phyloP scores from a whole-genome alignment of 2,888 invertebrate species.

The Aelia acuminata region DNA sequence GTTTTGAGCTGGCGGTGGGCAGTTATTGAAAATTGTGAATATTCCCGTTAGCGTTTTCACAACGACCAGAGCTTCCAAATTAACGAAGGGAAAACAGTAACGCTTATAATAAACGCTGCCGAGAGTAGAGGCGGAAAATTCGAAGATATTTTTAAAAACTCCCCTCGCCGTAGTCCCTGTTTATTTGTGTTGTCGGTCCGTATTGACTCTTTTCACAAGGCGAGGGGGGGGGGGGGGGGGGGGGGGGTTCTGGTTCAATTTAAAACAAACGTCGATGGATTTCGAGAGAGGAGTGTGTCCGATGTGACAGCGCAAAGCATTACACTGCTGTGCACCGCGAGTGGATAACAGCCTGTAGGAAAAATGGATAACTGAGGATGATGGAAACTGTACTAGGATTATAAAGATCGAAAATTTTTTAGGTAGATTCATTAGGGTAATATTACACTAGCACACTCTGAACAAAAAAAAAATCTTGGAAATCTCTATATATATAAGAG shows the following conservation, averaged over 20 bases:
- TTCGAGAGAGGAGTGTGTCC: not conserved
- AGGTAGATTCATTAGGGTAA: too few species aligned
- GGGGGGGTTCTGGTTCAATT: not conserved
- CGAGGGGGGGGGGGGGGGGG: not conserved
- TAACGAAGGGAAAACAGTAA: slow-evolving; percentile 29
- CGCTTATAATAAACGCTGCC: slow-evolving; percentile 36
- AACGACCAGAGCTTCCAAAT: slow-evolving; percentile 1
- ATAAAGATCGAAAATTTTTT: too few species aligned
- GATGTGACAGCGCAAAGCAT: not conserved
- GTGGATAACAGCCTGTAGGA: not conserved
- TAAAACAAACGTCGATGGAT: slow-evolving; percentile 45
- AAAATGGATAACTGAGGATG: not conserved
- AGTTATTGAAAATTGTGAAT: slow-evolving; percentile 36
- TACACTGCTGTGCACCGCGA: not conserved
- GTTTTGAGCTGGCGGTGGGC: not conserved
- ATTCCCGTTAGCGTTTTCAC: slow-evolving; percentile 33
- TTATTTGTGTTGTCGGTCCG: slow-evolving; percentile 39
- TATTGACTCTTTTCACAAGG: slow-evolving; percentile 47
- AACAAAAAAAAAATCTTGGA: too few species aligned
- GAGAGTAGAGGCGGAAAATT: slow-evolving; percentile 18
- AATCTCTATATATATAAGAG: too few species aligned
- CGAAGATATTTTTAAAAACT: slow-evolving; percentile 48
- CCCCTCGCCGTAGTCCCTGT: slow-evolving; percentile 24
- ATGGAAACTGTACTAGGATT: too few species aligned
- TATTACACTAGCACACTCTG: too few species aligned